Base-by-base conservation (phyloP, 2,888 invertebrate species). In the Nemoura dubitans region DNA sequence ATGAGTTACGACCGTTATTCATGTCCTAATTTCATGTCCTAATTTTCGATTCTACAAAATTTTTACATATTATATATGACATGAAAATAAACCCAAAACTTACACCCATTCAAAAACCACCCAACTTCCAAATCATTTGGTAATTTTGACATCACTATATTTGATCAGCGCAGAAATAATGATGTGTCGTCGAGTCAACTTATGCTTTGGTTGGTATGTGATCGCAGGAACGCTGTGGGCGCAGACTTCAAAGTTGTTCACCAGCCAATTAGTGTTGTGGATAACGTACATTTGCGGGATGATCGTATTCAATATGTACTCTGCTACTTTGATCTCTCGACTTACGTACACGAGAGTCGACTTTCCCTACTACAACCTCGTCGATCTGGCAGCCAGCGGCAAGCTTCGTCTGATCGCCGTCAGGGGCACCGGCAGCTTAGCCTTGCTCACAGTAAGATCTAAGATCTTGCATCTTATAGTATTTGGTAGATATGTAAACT, bases 291-390 rank as follows among this genome's bases (percentile, higher is more conserved):
- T 36, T n/a, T 83, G 83, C 26, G 83, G 83, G 0, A 26, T 42
- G 26, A 26, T 83, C 83, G 43, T 83, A 16, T 83, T 83, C 83
- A 83, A 43, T 42, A 83, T 83, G 83, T 83, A 83, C 43, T 83
- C 83, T 3, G 83, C 81, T 30, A 81, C 81, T 30, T 30, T 81
- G 81, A 81, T 81, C 28, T 81, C 81, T 7, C n/a, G 28, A 16
- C 81, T 81, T 16, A 30, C 81, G 5, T n/a, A 30, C 28, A 29
- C 81, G 29, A 16, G 30, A 16, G 30, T 30, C 30, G 30, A 81
- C 30, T 30, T 81, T 7, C 81, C 81, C 5, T 81, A 29, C 30
- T 30, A n/a, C 29, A 81, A 7, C 7, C 30, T 81, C 29, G 81
- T 30, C 29, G 81, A 81, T 2, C n/a, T 81, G 6, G 81, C 30